Evolutionary conservation across 2,888 invertebrate species (phyloP).

Genomic region (Orchestes rusci): DNA sequence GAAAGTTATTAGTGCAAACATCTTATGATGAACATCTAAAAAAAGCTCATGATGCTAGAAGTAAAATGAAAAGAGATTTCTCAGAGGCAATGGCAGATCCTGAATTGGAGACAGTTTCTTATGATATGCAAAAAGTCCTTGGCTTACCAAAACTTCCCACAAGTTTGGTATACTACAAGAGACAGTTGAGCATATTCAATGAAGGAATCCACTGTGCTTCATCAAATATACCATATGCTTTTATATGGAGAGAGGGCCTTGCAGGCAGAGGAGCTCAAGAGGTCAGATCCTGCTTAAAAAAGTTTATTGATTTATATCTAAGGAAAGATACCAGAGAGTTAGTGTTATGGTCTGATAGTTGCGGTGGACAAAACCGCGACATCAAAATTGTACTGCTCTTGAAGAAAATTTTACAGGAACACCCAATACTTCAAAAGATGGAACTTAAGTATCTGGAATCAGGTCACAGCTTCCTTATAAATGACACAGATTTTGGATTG

Average conservation of each 20-base stretch:
- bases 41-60: constrained; percentile 6
- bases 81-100: constrained; percentile 1
- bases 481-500: constrained; percentile 16
- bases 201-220: constrained; percentile 26
- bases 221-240: constrained; percentile 27
- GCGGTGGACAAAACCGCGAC: too few relatives aligned
- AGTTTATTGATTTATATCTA: constrained; percentile 20
- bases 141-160: constrained; percentile 21
- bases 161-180: constrained; percentile 23
- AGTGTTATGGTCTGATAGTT: constrained; percentile 26
- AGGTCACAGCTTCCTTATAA: constrained; percentile 11
- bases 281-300: constrained; percentile 28
- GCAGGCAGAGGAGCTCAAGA: constrained; percentile 32
- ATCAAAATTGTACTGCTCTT: constrained; percentile 24
- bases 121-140: constrained; percentile 13
- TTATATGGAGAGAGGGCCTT: constrained; percentile 29
- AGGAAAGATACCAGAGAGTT: constrained; percentile 13
- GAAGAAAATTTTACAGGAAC: constrained; percentile 18
- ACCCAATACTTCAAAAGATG: constrained; percentile 3
- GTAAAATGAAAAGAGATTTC: constrained; percentile 3
- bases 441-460: constrained; percentile 4
- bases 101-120: constrained; percentile 1
- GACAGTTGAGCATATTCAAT: constrained; percentile 29
- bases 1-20: constrained; percentile 14
- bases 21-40: constrained; percentile 13